Percentiles rank a stretch among this genome's conserved stretches.
These are phyloP conservation scores for Centropyge bicolor DNA, from an alignment of 2,797 vertebrate genomes.

Conservation along the genomic window DNA sequence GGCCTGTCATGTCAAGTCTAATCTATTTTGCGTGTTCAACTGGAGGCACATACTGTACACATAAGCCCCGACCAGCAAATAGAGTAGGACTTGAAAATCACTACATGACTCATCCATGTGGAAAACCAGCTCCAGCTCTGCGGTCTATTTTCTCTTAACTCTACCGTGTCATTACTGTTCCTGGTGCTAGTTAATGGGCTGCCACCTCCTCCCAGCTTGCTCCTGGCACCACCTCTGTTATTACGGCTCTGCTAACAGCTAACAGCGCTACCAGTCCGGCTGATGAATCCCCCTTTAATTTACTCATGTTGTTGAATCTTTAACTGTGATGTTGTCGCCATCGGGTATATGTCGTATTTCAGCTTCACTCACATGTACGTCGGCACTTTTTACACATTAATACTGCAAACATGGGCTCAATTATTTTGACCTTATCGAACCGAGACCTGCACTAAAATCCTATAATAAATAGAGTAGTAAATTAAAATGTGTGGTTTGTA, in stretches of 20 bases:
- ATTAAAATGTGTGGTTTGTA: not conserved
- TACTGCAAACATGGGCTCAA: not conserved
- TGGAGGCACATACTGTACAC: not conserved
- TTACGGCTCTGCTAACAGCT: slow-evolving; percentile 26
- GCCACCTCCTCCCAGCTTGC: slow-evolving; percentile 63
- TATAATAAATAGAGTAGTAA: not conserved
- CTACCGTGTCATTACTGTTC: slow-evolving; percentile 54
- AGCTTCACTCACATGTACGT: slow-evolving; percentile 9
- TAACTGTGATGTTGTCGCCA: slow-evolving; percentile 15
- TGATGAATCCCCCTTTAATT: slow-evolving; percentile 58
- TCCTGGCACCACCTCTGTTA: slow-evolving; percentile 57
- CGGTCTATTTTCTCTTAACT: slow-evolving; percentile 18
- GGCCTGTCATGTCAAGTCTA: not conserved
- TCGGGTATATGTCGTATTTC: slow-evolving; percentile 21
- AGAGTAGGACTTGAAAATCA: not conserved
- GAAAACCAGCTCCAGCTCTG: slow-evolving; percentile 21
- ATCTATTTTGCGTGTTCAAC: slow-evolving; percentile 9
- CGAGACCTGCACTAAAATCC: not conserved
- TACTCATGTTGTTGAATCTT: slow-evolving; percentile 37
- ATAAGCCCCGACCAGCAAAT: slow-evolving; percentile 9
- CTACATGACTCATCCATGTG: slow-evolving; percentile 36
- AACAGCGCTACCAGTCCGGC: slow-evolving; percentile 22
- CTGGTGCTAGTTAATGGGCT: slow-evolving; percentile 61
- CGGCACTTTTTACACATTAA: not conserved
- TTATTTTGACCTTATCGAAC: not conserved